Percentiles rank a stretch among this genome's conserved stretches.
These are phyloP conservation scores for Henicopernis longicauda DNA, from an alignment of 2,113 vertebrate species.

Conservation along the genomic window DNA sequence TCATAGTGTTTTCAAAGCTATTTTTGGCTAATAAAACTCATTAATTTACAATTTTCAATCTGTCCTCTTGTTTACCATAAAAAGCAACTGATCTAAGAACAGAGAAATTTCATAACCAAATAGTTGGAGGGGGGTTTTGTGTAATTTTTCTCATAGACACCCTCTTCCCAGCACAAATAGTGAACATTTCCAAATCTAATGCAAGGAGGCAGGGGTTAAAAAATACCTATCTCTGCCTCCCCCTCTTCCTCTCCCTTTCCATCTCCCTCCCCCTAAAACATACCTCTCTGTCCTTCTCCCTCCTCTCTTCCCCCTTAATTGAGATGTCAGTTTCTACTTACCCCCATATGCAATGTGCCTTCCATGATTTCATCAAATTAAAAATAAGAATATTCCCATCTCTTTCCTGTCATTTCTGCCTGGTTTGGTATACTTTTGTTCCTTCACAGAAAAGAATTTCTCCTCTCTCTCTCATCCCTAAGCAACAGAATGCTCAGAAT, in stretches of 20 bases:
- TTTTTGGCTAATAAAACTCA: background rate
- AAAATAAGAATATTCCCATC: background rate
- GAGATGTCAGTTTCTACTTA: background rate
- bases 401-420: background rate
- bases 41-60: background rate
- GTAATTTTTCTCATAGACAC: background rate
- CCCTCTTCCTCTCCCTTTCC: too few species aligned
- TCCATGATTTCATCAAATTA: background rate
- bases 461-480: background rate
- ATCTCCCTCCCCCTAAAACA: background rate
- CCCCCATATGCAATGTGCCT: background rate
- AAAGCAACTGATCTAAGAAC: background rate
- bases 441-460: background rate
- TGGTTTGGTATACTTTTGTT: background rate
- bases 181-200: background rate
- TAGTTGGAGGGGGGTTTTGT: background rate
- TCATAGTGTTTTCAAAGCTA: background rate
- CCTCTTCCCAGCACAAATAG: background rate
- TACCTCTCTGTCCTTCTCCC: background rate
- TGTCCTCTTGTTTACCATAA: background rate
- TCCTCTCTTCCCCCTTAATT: background rate
- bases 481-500: background rate
- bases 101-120: background rate
- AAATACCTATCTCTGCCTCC: too few species aligned
- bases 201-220: background rate